Evolutionary conservation across 2,797 vertebrate species (phyloP), one percentile per base, ranked within the genome.

Genomic region (Hozukius guyotensis): DNA sequence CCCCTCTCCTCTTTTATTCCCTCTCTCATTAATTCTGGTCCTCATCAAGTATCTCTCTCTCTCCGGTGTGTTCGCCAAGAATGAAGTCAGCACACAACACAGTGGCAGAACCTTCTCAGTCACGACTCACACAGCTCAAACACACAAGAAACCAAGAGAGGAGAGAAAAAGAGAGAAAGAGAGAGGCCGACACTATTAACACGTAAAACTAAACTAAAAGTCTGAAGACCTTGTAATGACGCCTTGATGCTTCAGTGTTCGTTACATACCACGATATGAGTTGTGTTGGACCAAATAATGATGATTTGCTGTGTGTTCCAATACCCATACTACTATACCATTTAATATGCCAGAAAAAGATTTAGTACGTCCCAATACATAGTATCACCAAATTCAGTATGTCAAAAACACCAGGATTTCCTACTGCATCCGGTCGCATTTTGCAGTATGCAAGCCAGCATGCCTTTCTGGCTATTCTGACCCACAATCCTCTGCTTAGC

Each of bases 81-180:
- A 82, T 87, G 83, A 92, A 91, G 86, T 87, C 87, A 56, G 60
- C 57, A 85, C 16, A 60, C 27, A 49, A 81, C 64, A 72, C 73
- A n/a, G 73, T 68, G 67, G 78, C 86, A 91, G 80, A 84, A 82
- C 67, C 77, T 74, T 68, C 85, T 71, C 68, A 90, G 90, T 93
- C 94, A 93, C 87, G 90, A 95, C 89, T 93, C 65, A 55, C 73
- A n/a, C 83, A 62, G 63, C 66, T 83, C 73, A 80, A 38, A 67
- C 76, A 78, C 77, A 64, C 66, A 74, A 87, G 71, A 77, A 72
- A 75, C 60, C 60, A 36, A 10, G 25, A 42, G 36, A 76, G 36
- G 69, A 38, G 72, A 78, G 66, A 27, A 42, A 42, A 63, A 38
- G 55, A 8, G 27, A 77, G 34, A 61, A 11, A 59, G 38, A 73